phyloP scores from a whole-genome alignment of 2,797 vertebrate species.

The Heliangelus exortis region DNA sequence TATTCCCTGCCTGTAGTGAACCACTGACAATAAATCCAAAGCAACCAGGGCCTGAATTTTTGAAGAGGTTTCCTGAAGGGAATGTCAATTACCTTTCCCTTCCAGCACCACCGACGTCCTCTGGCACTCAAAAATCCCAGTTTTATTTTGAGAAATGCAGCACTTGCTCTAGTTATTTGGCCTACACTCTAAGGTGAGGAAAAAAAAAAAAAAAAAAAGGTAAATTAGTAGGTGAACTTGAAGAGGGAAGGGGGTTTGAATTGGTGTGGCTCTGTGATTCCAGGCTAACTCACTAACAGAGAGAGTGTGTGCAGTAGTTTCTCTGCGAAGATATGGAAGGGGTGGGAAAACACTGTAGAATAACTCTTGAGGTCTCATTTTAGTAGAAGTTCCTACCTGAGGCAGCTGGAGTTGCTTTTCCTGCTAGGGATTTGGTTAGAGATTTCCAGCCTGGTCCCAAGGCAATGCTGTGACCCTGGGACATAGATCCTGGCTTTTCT shows the following conservation, averaged over 20 bases:
- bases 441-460: not conserved
- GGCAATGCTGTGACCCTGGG: not conserved
- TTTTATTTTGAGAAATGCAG: constrained; percentile 36
- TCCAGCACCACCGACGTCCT: not conserved
- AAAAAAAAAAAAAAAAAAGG: not conserved
- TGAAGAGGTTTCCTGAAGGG: constrained; percentile 42
- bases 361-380: not conserved
- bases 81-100: constrained; percentile 65
- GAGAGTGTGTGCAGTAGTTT: not conserved
- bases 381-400: not conserved
- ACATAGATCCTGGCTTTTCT: not conserved
- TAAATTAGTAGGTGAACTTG: not conserved
- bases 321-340: not conserved
- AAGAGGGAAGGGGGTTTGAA: not conserved
- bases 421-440: not conserved
- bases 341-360: not conserved
- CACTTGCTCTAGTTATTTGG: constrained; percentile 31
- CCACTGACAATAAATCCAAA: constrained; percentile 52
- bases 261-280: not conserved
- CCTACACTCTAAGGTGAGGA: not conserved
- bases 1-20: not conserved
- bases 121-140: constrained; percentile 27
- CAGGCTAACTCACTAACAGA: not conserved
- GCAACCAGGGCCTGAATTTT: constrained; percentile 12
- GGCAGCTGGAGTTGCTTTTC: not conserved